Evolutionary conservation across 1,140 invertebrate species (phyloP).

Genomic region (Akabosia matsudoensis): DNA sequence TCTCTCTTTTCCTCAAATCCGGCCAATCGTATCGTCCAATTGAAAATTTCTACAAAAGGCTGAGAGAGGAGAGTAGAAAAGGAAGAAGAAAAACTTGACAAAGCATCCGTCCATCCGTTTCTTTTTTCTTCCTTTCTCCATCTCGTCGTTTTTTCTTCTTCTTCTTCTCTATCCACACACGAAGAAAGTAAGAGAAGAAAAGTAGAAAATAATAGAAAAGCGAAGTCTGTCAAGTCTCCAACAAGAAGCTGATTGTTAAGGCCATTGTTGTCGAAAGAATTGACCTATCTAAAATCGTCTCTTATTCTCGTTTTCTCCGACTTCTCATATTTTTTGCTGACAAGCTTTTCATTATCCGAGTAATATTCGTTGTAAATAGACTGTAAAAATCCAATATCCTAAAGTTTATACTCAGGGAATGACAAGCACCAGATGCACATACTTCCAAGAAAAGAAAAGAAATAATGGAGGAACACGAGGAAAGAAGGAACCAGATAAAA

Average conservation of each 20-base stretch:
- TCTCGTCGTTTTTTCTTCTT: conserved; percentile 4
- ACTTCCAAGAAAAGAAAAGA: conserved; percentile 25
- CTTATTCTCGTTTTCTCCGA: conserved; percentile 22
- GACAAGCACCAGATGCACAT: conserved; percentile 7
- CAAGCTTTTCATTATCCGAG: background rate
- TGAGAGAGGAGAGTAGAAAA: background rate
- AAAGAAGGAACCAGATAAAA: conserved; percentile 18
- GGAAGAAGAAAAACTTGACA: conserved; percentile 1
- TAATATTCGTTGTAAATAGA: background rate
- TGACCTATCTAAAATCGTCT: conserved; percentile 28
- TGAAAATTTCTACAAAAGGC: background rate
- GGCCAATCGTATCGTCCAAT: conserved; percentile 12
- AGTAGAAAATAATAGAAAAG: conserved; percentile 14
- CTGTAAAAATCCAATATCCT: background rate
- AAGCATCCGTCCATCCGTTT: conserved; percentile 17
- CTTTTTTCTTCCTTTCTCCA: background rate
- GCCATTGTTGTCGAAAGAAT: conserved; percentile 23
- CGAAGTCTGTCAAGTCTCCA: conserved; percentile 20
- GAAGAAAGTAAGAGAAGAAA: background rate
- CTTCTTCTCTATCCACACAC: background rate
- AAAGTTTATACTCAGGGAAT: too few species aligned
- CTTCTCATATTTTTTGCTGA: conserved; percentile 16
- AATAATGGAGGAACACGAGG: background rate
- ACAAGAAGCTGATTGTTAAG: conserved; percentile 20
- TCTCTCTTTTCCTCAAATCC: conserved; percentile 14